phyloP scores from a whole-genome alignment of 2,888 invertebrate genomes.

The Plemyria rubiginata region DNA sequence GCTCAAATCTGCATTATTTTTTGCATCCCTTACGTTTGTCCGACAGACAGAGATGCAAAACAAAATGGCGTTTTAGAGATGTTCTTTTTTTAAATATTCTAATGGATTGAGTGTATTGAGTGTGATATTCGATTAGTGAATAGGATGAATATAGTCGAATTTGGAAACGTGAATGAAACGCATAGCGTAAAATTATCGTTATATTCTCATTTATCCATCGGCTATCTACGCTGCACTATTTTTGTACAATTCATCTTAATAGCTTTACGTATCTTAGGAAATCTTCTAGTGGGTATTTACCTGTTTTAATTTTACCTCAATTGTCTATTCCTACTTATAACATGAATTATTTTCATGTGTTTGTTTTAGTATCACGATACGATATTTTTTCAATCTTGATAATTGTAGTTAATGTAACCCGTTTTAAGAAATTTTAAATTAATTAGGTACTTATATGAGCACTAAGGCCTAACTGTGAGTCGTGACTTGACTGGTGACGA shows the following conservation, averaged over 20 bases:
- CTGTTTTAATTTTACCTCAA: constrained; percentile 68
- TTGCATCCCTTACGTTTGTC: constrained; percentile 6
- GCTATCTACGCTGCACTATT: constrained; percentile 68
- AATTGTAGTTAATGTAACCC: constrained; percentile 35
- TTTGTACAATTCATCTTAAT: constrained; percentile 63
- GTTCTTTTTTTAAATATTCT: constrained; percentile 14
- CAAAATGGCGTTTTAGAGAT: constrained; percentile 3
- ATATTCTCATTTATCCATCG: constrained; percentile 59
- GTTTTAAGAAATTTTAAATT: constrained; percentile 18
- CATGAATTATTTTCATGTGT: constrained; percentile 62
- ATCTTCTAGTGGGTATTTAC: constrained; percentile 54
- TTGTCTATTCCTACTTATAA: constrained; percentile 68
- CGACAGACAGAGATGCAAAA: constrained; percentile 6
- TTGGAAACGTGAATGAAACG: constrained; percentile 61
- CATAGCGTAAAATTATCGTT: constrained; percentile 63
- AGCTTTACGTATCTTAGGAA: constrained; percentile 58
- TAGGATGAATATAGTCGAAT: constrained; percentile 66
- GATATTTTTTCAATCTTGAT: constrained; percentile 44
- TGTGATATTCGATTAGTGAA: constrained; percentile 72
- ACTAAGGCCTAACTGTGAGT: constrained; percentile 71
- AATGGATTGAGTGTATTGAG: constrained; percentile 46
- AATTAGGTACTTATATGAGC: constrained; percentile 27
- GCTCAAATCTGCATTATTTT: constrained; percentile 2
- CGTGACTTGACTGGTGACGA: constrained; percentile 56
- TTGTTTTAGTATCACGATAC: constrained; percentile 67